Evolutionary conservation across 2,797 vertebrate genomes (phyloP), one percentile per base, ranked within the genome.

Genomic region (Decapterus maruadsi): DNA sequence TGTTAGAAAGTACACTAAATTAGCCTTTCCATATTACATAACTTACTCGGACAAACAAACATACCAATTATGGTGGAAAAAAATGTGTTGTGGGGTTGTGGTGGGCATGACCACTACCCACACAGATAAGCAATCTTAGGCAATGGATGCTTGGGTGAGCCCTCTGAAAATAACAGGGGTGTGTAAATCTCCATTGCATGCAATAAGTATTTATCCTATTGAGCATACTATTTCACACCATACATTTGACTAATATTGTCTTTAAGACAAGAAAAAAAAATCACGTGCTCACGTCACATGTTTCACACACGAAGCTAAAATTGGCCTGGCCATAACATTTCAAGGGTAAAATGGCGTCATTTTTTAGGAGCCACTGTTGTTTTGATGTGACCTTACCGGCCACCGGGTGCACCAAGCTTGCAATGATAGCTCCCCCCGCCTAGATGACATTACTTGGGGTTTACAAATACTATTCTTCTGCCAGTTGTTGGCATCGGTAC

Each of bases 311-410:
- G 2, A 0, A 13, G 31, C 20, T 34, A 36, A 40, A 56, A 20
- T 29, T 3, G 4, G 14, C 2, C 3, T 66, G 1, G 6, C 65
- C 9, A 10, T 11, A 36, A 51, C 40, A 60, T 26, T 38, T 86
- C 77, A 92, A 84, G 88, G 84, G 81, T 79, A 85, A 88, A 88
- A 89, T 87, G 83, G 87, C 81, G 81, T 81, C 82, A 86, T 48
- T 58, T 72, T 56, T 6, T 63, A 55, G 0, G 42, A 56, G 17
- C 40, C 20, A 7, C 0, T n/a, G 53, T 17, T 36, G 19, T 46
- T 26, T 8, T 46, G 36, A 66, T 36, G 59, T 75, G 73, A 80
- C 77, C 69, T 81, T 51, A 64, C 57, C 43, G 1, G 19, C 2
- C 29, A 2, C 8, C 8, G 13, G 8, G 43, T 0, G 40, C 57